These are phyloP conservation scores for Bucorvus abyssinicus DNA, from an alignment of 2,797 vertebrate species.

Conservation along the genomic window DNA sequence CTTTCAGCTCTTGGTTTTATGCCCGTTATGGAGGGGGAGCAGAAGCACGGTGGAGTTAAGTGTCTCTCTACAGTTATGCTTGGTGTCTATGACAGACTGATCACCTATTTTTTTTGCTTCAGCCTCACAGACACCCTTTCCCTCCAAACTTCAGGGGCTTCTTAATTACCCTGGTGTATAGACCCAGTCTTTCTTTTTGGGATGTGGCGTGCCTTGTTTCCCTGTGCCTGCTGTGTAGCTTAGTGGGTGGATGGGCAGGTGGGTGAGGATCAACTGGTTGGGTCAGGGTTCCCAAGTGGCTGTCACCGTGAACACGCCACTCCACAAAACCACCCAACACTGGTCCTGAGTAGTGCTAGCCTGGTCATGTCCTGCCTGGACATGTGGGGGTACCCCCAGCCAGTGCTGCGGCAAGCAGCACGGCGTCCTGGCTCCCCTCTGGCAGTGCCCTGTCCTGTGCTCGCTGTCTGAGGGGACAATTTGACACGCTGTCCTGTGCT, in stretches of 20 bases:
- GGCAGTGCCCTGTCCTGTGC: no score
- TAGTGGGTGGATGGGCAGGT: neutral
- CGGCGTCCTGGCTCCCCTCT: neutral
- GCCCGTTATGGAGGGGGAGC: neutral
- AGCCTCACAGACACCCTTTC: neutral
- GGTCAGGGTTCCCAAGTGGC: neutral
- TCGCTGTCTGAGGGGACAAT: neutral
- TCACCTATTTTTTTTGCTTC: neutral
- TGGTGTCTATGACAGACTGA: neutral
- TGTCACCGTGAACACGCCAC: accelerated
- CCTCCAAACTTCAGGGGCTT: neutral
- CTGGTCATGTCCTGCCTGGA: neutral
- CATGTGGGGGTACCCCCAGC: neutral
- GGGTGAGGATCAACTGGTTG: neutral
- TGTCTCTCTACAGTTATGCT: neutral
- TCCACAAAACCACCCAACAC: neutral
- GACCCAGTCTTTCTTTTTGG: neutral
- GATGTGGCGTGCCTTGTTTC: neutral
- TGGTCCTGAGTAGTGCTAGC: neutral
- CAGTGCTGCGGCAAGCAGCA: neutral
- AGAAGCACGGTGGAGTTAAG: neutral
- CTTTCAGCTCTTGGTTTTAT: neutral
- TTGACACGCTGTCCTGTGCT: neutral
- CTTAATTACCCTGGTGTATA: neutral
- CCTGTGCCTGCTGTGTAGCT: neutral